phyloP scores from a whole-genome alignment of 2,888 invertebrate genomes.

The Eupithecia inturbata region DNA sequence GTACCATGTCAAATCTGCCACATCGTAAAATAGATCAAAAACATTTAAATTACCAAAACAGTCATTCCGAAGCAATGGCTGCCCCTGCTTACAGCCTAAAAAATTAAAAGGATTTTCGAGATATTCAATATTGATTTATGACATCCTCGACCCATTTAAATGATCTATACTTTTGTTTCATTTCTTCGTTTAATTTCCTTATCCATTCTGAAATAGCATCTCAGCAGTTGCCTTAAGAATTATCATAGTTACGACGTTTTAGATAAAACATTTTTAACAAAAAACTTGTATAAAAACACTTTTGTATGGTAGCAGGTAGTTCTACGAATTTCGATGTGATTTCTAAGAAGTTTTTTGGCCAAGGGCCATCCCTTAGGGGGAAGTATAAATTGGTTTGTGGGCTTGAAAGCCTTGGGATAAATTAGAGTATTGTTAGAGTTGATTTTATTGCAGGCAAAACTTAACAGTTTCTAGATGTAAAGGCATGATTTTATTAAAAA shows the following conservation, averaged over 20 bases:
- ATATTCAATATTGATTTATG: slow-evolving; percentile 64
- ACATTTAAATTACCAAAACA: slow-evolving; percentile 32
- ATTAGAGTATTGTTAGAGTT: slow-evolving; percentile 38
- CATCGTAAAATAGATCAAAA: slow-evolving; percentile 11
- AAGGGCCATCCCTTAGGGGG: slow-evolving; percentile 49
- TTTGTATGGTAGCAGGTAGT: slow-evolving; percentile 64
- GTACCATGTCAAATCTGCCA: not conserved
- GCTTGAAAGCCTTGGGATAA: slow-evolving; percentile 41
- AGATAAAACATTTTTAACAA: slow-evolving; percentile 40
- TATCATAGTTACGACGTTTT: slow-evolving; percentile 8
- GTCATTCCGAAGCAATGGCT: slow-evolving; percentile 34
- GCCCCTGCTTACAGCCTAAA: slow-evolving; percentile 26
- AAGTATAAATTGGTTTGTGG: slow-evolving; percentile 47
- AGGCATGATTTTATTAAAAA: slow-evolving; percentile 13
- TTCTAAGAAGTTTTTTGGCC: slow-evolving; percentile 64
- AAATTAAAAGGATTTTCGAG: slow-evolving; percentile 48
- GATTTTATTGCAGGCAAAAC: slow-evolving; percentile 18
- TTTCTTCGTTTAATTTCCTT: slow-evolving; percentile 43
- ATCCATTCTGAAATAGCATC: slow-evolving; percentile 4
- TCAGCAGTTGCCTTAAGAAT: slow-evolving; percentile 9
- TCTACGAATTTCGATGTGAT: slow-evolving; percentile 59
- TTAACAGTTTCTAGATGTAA: not conserved
- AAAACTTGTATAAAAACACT: slow-evolving; percentile 46
- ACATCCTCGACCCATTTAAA: slow-evolving; percentile 48
- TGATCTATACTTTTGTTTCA: slow-evolving; percentile 59